Evolutionary conservation across 1,140 invertebrate genomes (phyloP).

Genomic region (Ruditapes philippinarum): DNA sequence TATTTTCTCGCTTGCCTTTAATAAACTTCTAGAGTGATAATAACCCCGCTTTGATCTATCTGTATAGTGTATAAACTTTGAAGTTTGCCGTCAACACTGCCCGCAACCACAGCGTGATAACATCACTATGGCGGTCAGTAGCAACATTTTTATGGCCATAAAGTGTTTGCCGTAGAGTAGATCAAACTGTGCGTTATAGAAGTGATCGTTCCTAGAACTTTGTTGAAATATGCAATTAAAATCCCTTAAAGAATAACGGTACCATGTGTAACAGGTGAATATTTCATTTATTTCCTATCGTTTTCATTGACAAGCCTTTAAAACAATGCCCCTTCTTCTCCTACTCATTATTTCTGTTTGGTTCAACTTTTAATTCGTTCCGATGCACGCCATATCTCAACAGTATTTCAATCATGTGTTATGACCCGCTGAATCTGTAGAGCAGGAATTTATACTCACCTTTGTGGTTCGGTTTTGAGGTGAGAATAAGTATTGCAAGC

Average conservation of each 20-base stretch:
- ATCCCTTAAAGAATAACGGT: conserved; percentile 1
- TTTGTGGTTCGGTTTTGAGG: too few species aligned
- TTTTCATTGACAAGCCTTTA: too few species aligned
- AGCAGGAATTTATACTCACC: too few species aligned
- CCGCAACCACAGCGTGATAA: conserved; percentile 7
- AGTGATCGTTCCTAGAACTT: not conserved
- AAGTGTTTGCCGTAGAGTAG: conserved; percentile 9
- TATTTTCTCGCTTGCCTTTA: conserved; percentile 22
- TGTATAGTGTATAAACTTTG: conserved; percentile 32
- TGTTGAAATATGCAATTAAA: conserved; percentile 33
- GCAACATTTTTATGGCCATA: conserved; percentile 16
- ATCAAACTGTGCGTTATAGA: conserved; percentile 32
- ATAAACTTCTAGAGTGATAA: conserved; percentile 33
- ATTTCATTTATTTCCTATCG: not conserved
- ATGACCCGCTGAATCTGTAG: too few species aligned
- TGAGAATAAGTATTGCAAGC: too few species aligned
- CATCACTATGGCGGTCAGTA: conserved; percentile 9
- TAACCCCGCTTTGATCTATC: conserved; percentile 39
- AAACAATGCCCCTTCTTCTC: too few species aligned
- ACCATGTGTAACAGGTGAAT: not conserved
- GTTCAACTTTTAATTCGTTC: too few species aligned
- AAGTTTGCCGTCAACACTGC: conserved; percentile 24
- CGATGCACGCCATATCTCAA: too few species aligned
- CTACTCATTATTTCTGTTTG: too few species aligned
- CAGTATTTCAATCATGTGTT: too few species aligned